These are phyloP conservation scores for Paratrypauchen microcephalus DNA, from an alignment of 2,797 vertebrate genomes.

Conservation along the genomic window DNA sequence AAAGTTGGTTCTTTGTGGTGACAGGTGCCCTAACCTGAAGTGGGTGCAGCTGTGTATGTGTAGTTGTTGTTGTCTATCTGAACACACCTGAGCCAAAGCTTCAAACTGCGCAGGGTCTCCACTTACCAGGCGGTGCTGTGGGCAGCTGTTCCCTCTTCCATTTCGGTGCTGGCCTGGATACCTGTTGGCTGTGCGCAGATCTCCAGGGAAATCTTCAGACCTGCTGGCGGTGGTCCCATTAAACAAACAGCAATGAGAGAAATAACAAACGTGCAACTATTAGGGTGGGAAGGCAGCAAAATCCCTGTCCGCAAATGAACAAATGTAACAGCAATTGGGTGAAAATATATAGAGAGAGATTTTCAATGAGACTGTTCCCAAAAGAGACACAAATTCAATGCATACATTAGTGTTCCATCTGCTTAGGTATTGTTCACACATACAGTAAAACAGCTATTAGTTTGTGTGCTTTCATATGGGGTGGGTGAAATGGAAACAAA, in stretches of 20 bases:
- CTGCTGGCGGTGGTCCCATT: slow-evolving; percentile 57
- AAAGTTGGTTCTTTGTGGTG: slow-evolving; percentile 33
- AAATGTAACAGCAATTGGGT: slow-evolving; percentile 66
- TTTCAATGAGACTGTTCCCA: slow-evolving; percentile 37
- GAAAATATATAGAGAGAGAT: slow-evolving; percentile 48
- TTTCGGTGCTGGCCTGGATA: slow-evolving; percentile 55
- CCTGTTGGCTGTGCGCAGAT: slow-evolving; percentile 60
- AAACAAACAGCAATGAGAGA: slow-evolving; percentile 36
- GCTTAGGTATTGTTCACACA: slow-evolving; percentile 36
- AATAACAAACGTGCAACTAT: slow-evolving; percentile 22
- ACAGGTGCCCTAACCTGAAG: slow-evolving; percentile 42
- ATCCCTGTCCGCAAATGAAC: slow-evolving; percentile 51
- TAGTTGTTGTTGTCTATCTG: slow-evolving; percentile 46
- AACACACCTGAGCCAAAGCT: slow-evolving; percentile 70
- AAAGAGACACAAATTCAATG: slow-evolving; percentile 46
- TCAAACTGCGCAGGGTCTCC: slow-evolving; percentile 25
- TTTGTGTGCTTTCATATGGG: background rate
- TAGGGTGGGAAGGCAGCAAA: slow-evolving; percentile 26
- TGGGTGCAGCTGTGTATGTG: slow-evolving; percentile 40
- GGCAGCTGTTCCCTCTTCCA: slow-evolving; percentile 66
- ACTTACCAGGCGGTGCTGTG: slow-evolving; percentile 52
- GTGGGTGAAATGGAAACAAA: too few species aligned
- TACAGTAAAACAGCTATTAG: slow-evolving; percentile 43
- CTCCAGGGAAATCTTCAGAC: slow-evolving; percentile 66
- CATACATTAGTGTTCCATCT: slow-evolving; percentile 37